phyloP scores from a whole-genome alignment of 2,797 vertebrate species.

The Microctenopoma lineatum region DNA sequence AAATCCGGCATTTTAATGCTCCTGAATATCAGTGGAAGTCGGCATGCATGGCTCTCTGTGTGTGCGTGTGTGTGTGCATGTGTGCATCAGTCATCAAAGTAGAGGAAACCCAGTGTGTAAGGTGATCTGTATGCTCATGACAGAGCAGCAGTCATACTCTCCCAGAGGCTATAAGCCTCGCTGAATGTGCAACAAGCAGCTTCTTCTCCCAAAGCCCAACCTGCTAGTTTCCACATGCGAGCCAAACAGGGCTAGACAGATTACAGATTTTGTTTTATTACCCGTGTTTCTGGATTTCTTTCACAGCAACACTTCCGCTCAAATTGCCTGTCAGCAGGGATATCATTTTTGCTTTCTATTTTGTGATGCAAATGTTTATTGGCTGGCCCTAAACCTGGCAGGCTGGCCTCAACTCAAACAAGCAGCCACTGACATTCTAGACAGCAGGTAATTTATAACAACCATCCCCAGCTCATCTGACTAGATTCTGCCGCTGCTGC shows the following conservation, averaged over 20 bases:
- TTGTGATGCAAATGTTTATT: constrained; percentile 44
- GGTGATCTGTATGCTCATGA: constrained; percentile 77
- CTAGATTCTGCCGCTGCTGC: constrained; percentile 57
- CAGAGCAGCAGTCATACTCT: constrained; percentile 69
- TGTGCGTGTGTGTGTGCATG: constrained; percentile 10
- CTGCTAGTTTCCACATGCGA: constrained; percentile 39
- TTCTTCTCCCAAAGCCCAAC: constrained; percentile 49
- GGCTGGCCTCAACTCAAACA: constrained; percentile 39
- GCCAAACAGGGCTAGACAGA: constrained; percentile 47
- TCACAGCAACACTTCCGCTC: constrained; percentile 26
- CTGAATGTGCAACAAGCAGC: constrained; percentile 81
- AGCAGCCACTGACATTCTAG: constrained; percentile 51
- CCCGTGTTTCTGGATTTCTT: constrained; percentile 53
- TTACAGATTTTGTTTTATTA: constrained; percentile 57
- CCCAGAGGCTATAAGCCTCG: constrained; percentile 80
- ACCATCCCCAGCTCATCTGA: constrained; percentile 60
- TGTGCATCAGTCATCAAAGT: constrained; percentile 72
- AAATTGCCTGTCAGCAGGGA: constrained; percentile 34
- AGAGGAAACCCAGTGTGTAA: constrained; percentile 75
- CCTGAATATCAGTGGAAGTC: constrained; percentile 42
- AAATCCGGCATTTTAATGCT: constrained; percentile 37
- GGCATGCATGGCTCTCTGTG: constrained; percentile 32
- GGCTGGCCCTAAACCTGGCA: constrained; percentile 30
- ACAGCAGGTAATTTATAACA: constrained; percentile 65
- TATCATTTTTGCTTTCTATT: constrained; percentile 25